Percentiles rank a stretch among this genome's conserved stretches.
Evolutionary conservation across 2,888 invertebrate species (phyloP).

Genomic region (Platerodrilus igneus): DNA sequence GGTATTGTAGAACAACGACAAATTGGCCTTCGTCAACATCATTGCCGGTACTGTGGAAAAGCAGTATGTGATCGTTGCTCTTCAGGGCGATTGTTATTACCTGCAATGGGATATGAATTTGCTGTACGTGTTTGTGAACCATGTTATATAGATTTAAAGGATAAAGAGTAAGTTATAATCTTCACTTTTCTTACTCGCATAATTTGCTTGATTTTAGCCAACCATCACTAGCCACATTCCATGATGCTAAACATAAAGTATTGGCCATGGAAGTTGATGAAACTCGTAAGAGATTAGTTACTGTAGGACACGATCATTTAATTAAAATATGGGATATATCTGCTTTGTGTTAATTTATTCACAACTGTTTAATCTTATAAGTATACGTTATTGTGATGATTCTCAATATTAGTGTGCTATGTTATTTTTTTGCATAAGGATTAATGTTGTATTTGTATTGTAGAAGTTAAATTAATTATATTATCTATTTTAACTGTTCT

Average conservation of each 20-base stretch:
- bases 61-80: constrained; percentile 95
- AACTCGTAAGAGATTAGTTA: constrained; percentile 78
- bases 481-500: too few relatives aligned
- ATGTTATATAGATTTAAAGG: constrained; percentile 78
- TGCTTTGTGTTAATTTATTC: constrained; percentile 47
- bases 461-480: constrained; percentile 35
- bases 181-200: neutral
- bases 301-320: constrained; percentile 91
- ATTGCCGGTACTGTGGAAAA: constrained; percentile 90
- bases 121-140: constrained; percentile 93
- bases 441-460: constrained; percentile 41
- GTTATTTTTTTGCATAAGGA: constrained; percentile 37
- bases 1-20: constrained; percentile 98
- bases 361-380: constrained; percentile 29
- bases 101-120: constrained; percentile 97
- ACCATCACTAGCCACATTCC: constrained; percentile 88
- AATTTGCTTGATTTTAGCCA: too few relatives aligned
- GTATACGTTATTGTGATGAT: constrained; percentile 43
- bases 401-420: constrained; percentile 40
- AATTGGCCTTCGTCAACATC: constrained; percentile 85
- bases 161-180: constrained; percentile 70
- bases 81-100: constrained; percentile 80
- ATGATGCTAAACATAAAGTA: constrained; percentile 91
- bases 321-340: constrained; percentile 91
- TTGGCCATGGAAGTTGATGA: constrained; percentile 87